phyloP scores from a whole-genome alignment of 2,797 vertebrate species.

The Premnoplex brunnescens region DNA sequence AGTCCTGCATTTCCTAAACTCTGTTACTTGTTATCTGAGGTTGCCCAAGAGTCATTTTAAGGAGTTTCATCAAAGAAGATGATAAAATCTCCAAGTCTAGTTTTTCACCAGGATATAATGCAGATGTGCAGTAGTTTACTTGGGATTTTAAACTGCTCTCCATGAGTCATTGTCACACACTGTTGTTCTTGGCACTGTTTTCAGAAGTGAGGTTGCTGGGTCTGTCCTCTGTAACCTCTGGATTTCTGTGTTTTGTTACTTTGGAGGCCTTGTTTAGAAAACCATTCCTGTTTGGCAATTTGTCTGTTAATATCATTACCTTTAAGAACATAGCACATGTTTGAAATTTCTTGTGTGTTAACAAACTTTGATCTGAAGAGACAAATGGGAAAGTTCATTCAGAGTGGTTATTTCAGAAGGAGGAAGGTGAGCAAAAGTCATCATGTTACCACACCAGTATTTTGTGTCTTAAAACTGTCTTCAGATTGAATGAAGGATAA shows the following conservation, averaged over 20 bases:
- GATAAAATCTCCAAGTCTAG: neutral
- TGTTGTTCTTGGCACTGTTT: constrained; percentile 11
- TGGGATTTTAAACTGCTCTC: constrained; percentile 5
- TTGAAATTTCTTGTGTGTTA: neutral
- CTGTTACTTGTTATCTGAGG: neutral
- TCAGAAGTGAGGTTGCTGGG: neutral
- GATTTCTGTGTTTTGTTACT: constrained; percentile 19
- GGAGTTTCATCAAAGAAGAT: neutral
- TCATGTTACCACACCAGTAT: neutral
- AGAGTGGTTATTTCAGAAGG: neutral
- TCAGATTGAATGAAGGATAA: neutral
- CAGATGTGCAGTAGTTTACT: constrained; percentile 39
- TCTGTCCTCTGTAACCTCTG: neutral
- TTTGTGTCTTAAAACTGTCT: neutral
- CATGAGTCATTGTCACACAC: constrained; percentile 14
- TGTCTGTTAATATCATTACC: neutral
- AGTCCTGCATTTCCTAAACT: neutral
- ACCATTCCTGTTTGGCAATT: neutral
- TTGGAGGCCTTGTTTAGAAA: neutral
- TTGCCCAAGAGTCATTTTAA: neutral
- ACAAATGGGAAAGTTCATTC: neutral
- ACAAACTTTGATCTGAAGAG: neutral
- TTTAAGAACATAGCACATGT: neutral
- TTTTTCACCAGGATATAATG: neutral
- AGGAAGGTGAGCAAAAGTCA: neutral